A percentile compares a stretch with the other conserved stretches of the same genome.
Conservation (phyloP, 2,113 vertebrate species). For the Montifringilla adamsi region DNA sequence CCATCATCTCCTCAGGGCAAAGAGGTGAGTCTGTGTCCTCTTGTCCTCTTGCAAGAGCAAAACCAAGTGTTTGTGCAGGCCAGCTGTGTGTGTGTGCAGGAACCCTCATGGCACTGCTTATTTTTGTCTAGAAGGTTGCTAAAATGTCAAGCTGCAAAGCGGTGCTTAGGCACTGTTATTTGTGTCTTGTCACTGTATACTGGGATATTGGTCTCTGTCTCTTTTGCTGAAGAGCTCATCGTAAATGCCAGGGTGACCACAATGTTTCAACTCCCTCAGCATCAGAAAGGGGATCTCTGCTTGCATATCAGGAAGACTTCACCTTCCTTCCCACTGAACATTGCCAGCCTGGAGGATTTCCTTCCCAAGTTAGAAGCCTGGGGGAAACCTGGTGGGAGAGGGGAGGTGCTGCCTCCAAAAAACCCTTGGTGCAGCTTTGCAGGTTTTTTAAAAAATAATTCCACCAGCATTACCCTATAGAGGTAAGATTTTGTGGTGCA, state of each 20-base stretch:
- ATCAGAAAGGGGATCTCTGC: accelerated
- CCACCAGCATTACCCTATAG: not conserved
- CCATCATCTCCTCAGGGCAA: not conserved
- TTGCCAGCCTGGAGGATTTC: not conserved
- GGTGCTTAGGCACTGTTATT: not conserved
- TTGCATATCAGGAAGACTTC: not conserved
- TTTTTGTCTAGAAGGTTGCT: not conserved
- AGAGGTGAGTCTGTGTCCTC: not conserved
- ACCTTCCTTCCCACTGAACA: not conserved
- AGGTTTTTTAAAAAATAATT: not conserved
- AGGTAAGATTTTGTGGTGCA: not conserved
- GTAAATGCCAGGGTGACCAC: not conserved
- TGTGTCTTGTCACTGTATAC: not conserved
- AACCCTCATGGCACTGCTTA: not conserved
- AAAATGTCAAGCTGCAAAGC: accelerated
- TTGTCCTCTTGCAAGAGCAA: not conserved
- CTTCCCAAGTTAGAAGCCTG: not conserved
- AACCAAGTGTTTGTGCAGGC: not conserved
- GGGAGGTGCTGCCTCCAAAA: not conserved
- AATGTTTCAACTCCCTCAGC: not conserved
- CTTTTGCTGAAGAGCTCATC: not conserved
- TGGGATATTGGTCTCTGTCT: not conserved
- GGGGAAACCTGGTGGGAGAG: not conserved
- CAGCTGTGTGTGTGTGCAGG: not conserved
- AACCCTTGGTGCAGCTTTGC: not conserved